phyloP scores from a whole-genome alignment of 2,888 invertebrate genomes.

The Coelopa pilipes region DNA sequence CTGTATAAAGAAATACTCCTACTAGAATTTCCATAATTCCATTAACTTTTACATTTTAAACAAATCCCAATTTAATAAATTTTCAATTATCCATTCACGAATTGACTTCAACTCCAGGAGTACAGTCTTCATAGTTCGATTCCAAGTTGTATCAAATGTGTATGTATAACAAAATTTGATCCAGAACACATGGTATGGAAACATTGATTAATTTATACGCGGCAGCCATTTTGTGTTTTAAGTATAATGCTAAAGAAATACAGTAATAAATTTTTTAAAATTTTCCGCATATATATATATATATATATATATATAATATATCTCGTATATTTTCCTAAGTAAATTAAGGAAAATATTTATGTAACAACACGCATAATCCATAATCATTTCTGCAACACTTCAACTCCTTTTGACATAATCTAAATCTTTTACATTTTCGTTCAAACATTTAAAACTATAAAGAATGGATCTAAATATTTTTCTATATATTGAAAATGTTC shows the following conservation, averaged over 20 bases:
- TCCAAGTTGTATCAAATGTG: constrained; percentile 24
- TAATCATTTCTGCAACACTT: constrained; percentile 11
- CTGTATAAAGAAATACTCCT: too few relatives aligned
- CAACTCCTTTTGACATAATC: neutral
- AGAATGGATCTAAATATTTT: neutral
- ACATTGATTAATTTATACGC: neutral
- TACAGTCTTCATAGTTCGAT: constrained; percentile 21
- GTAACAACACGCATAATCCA: neutral
- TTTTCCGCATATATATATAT: too few relatives aligned
- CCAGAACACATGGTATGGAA: constrained; percentile 28
- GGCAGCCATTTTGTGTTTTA: neutral
- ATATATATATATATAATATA: neutral
- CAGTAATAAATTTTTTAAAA: too few relatives aligned
- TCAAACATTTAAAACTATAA: neutral
- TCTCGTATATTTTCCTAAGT: neutral
- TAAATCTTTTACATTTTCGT: constrained; percentile 23
- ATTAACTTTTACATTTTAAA: too few relatives aligned
- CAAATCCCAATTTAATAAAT: too few relatives aligned
- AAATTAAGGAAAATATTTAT: neutral
- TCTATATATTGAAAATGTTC: neutral
- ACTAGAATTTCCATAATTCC: too few relatives aligned
- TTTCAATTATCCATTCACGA: too few relatives aligned
- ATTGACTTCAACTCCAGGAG: neutral
- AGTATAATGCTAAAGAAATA: too few relatives aligned
- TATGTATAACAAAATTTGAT: constrained; percentile 35